A percentile compares a stretch with the other conserved stretches of the same genome.
These are phyloP conservation scores for Percopsis transmontana DNA, from an alignment of 2,113 vertebrate genomes.

Conservation along the genomic window DNA sequence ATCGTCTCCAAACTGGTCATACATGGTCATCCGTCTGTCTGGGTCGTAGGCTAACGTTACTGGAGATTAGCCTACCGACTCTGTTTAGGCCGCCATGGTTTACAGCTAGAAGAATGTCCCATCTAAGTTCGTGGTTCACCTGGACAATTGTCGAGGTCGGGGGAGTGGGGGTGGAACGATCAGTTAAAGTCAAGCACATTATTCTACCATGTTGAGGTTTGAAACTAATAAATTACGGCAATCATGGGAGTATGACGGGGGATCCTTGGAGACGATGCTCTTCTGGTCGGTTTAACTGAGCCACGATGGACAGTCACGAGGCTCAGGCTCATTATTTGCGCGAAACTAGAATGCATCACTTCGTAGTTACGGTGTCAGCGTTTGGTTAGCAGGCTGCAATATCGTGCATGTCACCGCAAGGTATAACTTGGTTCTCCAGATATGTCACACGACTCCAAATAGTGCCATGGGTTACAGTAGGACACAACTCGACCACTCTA, in stretches of 20 bases:
- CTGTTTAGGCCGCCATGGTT: conserved; percentile 69
- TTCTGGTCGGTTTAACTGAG: conserved; percentile 54
- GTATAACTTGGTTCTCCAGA: conserved; percentile 64
- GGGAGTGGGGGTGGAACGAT: conserved; percentile 3
- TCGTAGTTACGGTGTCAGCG: conserved; percentile 37
- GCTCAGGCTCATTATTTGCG: conserved; percentile 9
- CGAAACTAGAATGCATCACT: conserved; percentile 45
- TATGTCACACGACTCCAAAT: conserved; percentile 65
- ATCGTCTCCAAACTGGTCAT: conserved; percentile 56
- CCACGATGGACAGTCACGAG: conserved; percentile 45
- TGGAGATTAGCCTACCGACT: conserved; percentile 56
- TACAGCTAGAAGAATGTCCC: conserved; percentile 65
- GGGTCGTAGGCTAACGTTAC: conserved; percentile 33
- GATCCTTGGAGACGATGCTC: conserved; percentile 45
- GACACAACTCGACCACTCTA: conserved; percentile 39
- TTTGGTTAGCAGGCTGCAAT: conserved; percentile 33
- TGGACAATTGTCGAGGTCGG: conserved; percentile 54
- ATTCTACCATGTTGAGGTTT: conserved; percentile 55
- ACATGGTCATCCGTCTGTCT: conserved; percentile 42
- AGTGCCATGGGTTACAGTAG: conserved; percentile 55
- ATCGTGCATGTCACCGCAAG: conserved; percentile 60
- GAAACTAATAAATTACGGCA: conserved; percentile 44
- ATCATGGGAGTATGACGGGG: conserved; percentile 29
- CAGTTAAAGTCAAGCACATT: conserved; percentile 39
- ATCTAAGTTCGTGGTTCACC: conserved; percentile 73